Percentiles rank a stretch among this genome's conserved stretches.
These are phyloP conservation scores for Masticophis lateralis DNA, from an alignment of 2,797 vertebrate species.

Conservation along the genomic window DNA sequence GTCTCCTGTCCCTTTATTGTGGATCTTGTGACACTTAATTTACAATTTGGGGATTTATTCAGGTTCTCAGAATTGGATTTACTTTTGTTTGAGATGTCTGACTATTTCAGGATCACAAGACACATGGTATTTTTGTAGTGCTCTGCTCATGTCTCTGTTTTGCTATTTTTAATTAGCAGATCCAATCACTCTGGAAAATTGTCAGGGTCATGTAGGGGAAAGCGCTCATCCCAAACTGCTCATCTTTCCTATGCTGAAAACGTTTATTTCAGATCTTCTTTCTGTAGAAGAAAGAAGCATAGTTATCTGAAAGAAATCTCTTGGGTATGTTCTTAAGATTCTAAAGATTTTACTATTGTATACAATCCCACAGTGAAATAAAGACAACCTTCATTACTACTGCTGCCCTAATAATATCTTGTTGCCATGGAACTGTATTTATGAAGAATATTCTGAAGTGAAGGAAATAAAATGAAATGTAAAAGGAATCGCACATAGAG, in stretches of 20 bases:
- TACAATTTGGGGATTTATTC: slow-evolving; percentile 6
- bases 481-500: neutral
- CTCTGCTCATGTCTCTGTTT: neutral
- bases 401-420: neutral
- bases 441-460: neutral
- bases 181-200: neutral
- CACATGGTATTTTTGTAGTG: neutral
- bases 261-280: neutral
- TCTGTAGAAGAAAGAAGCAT: neutral
- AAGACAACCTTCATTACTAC: neutral
- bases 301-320: neutral
- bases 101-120: neutral
- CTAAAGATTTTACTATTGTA: neutral
- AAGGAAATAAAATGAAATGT: neutral
- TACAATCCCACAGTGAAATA: neutral
- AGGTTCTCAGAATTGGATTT: neutral
- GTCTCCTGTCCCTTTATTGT: neutral
- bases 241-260: fast-evolving
- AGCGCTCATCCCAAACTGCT: neutral
- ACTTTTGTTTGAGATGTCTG: slow-evolving; percentile 11
- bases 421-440: neutral
- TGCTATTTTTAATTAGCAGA: neutral
- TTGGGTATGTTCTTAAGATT: neutral
- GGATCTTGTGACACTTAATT: neutral
- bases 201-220: fast-evolving